Evolutionary conservation across 2,797 vertebrate genomes (phyloP).

Genomic region (Anomalospiza imberbis): DNA sequence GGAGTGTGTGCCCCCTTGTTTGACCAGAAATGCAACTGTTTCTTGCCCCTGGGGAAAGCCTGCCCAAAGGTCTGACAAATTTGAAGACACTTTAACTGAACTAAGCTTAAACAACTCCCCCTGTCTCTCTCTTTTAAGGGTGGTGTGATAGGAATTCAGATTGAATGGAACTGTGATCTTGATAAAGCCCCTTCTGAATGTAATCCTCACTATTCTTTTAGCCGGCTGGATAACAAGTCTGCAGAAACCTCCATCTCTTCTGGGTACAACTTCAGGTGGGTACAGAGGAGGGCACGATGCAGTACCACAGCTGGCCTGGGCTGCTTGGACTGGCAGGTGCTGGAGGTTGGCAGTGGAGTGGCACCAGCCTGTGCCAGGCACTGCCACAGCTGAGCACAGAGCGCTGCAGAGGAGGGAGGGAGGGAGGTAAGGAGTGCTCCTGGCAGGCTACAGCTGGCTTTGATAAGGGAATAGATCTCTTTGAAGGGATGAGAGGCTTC

Average conservation of each 20-base stretch:
- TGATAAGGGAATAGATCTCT: neutral
- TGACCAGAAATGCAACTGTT: neutral
- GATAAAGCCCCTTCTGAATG: constrained; percentile 86
- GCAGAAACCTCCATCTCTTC: constrained; percentile 79
- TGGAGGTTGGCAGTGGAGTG: neutral
- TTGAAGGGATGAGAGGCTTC: neutral
- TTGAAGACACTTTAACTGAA: neutral
- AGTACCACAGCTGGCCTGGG: neutral
- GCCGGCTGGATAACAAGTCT: constrained; percentile 83
- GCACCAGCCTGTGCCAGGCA: neutral
- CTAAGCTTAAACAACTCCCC: constrained; percentile 10
- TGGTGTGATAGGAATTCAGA: constrained; percentile 89
- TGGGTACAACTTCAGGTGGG: constrained; percentile 96
- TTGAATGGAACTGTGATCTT: constrained; percentile 94
- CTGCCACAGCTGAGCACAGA: neutral
- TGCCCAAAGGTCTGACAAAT: neutral
- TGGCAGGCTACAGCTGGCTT: neutral
- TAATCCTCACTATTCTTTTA: constrained; percentile 89
- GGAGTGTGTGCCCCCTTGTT: rapidly evolving
- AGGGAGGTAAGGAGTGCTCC: neutral
- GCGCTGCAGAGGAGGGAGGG: neutral
- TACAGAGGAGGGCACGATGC: neutral
- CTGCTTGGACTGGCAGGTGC: neutral
- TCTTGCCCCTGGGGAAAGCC: neutral
- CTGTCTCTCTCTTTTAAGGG: constrained; percentile 80